Percentiles rank a stretch among this genome's conserved stretches.
Conservation (phyloP, 2,113 vertebrate species). For the Pangasianodon hypophthalmus region DNA sequence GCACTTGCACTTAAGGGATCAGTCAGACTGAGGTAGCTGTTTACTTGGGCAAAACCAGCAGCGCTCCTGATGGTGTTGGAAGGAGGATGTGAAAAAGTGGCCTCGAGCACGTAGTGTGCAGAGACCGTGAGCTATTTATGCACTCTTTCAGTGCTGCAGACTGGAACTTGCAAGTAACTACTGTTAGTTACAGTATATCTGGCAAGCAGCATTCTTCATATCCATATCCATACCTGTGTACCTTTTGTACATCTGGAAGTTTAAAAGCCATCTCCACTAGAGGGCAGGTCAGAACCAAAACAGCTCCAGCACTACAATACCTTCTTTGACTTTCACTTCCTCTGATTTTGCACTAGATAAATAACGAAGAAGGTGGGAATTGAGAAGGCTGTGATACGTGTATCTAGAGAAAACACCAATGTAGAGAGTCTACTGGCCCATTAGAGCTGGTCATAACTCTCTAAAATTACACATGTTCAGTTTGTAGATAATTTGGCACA, state of each 20-base stretch:
- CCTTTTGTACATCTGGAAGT: neutral
- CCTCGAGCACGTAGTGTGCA: neutral
- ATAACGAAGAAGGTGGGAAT: neutral
- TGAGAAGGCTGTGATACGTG: neutral
- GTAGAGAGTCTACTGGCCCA: neutral
- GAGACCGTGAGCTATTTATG: constrained; percentile 6
- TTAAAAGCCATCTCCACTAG: neutral
- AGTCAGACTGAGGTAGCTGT: constrained; percentile 23
- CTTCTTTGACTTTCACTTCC: neutral
- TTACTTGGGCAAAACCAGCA: constrained; percentile 24
- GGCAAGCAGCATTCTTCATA: neutral
- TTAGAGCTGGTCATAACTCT: neutral
- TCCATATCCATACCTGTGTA: neutral
- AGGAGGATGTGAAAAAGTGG: neutral
- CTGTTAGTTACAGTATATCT: neutral
- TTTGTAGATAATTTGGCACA: neutral
- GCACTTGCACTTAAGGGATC: constrained; percentile 36
- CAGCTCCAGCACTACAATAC: neutral
- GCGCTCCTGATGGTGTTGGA: constrained; percentile 1
- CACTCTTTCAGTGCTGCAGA: neutral
- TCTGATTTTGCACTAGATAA: neutral
- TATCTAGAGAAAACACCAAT: neutral
- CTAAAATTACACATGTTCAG: neutral
- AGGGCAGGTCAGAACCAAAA: neutral
- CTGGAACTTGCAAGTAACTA: no score